Evolutionary conservation across 2,888 invertebrate genomes (phyloP).

Genomic region (Tipula helvola): DNA sequence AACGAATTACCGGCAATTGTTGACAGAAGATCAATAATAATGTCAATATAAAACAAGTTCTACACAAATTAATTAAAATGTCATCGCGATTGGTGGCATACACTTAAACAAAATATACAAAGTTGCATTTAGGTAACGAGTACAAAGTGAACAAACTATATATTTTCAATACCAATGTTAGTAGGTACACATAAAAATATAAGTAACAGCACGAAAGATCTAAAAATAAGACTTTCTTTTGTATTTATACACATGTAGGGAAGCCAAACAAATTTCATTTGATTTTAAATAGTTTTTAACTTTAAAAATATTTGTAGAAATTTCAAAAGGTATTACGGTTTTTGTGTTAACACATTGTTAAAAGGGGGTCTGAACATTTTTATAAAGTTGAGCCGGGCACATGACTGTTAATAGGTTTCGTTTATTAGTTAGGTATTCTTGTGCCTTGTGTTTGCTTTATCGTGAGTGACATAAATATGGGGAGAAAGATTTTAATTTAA

Average conservation of each 20-base stretch:
- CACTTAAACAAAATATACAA: background rate
- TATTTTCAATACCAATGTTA: background rate
- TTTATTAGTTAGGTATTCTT: background rate
- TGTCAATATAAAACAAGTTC: background rate
- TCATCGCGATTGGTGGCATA: background rate
- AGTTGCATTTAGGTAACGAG: background rate
- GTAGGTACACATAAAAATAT: too few relatives aligned
- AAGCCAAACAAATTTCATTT: background rate
- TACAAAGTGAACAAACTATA: background rate
- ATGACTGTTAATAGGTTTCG: background rate
- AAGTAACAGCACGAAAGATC: too few relatives aligned
- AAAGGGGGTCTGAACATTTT: background rate
- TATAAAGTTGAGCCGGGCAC: background rate
- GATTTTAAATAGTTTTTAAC: background rate
- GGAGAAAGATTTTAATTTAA: background rate
- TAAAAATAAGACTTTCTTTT: too few relatives aligned
- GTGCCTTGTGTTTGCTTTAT: background rate
- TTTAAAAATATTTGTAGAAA: too few relatives aligned
- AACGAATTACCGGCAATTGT: background rate
- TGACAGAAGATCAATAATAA: background rate
- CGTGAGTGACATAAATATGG: background rate
- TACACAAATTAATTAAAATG: background rate
- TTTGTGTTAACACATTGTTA: background rate
- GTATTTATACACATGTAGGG: background rate
- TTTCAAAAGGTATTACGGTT: too few relatives aligned